Percentiles rank a stretch among this genome's conserved stretches.
Evolutionary conservation across 2,888 invertebrate genomes (phyloP).

Genomic region (Drosophila pseudotalamancana): DNA sequence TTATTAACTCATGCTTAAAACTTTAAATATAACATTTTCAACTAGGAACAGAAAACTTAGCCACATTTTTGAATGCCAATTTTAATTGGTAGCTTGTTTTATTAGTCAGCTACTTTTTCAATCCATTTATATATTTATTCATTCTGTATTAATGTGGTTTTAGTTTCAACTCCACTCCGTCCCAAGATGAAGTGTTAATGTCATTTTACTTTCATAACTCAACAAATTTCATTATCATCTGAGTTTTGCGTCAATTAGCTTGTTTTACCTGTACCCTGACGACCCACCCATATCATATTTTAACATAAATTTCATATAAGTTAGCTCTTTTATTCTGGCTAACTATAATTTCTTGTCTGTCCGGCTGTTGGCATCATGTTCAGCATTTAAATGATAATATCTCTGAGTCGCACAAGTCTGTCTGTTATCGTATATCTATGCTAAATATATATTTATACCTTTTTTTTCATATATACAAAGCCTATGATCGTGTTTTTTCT

Average conservation of each 20-base stretch:
- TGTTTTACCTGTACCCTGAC: constrained; percentile 22
- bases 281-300: constrained; percentile 22
- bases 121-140: constrained; percentile 10
- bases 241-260: constrained; percentile 1
- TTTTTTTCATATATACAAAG: constrained; percentile 1
- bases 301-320: constrained; percentile 57
- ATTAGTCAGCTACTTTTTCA: constrained; percentile 43
- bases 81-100: constrained; percentile 51
- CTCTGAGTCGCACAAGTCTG: constrained; percentile 15
- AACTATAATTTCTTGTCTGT: constrained; percentile 43
- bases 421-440: constrained; percentile 8
- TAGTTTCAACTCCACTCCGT: constrained; percentile 3
- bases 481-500: constrained; percentile 19
- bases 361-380: constrained; percentile 45
- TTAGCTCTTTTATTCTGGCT: constrained; percentile 42
- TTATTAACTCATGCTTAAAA: constrained; percentile 5
- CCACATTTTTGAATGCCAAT: constrained; percentile 34
- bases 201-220: constrained; percentile 40
- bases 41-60: constrained; percentile 27
- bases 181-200: constrained; percentile 49
- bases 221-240: constrained; percentile 18
- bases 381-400: constrained; percentile 70
- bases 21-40: not conserved
- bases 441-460: constrained; percentile 19
- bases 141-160: constrained; percentile 19